A percentile compares a stretch with the other conserved stretches of the same genome.
Conservation (phyloP, 2,113 vertebrate species). For the Trematomus loennbergii region DNA sequence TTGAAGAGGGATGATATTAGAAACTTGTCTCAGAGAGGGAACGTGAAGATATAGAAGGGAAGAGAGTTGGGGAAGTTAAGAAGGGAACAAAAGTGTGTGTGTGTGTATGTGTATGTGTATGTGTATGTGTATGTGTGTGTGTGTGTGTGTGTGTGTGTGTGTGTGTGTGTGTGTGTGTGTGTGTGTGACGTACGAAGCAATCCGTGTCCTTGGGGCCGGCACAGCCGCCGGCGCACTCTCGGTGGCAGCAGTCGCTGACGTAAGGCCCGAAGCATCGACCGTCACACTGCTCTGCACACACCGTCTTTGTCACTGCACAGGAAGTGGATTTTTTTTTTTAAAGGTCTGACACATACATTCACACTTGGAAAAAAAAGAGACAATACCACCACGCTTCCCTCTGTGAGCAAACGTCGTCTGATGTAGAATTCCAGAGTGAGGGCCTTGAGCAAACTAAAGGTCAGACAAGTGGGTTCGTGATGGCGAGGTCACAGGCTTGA, state of each 20-base stretch:
- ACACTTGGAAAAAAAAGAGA: conserved; percentile 30
- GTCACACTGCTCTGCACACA: conserved; percentile 97
- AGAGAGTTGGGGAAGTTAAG: not conserved
- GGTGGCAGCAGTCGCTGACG: conserved; percentile 97
- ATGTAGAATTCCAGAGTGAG: conserved; percentile 10
- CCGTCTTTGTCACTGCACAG: conserved; percentile 92
- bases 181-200: conserved; percentile 90
- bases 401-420: not conserved
- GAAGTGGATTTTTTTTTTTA: conserved; percentile 45
- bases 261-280: conserved; percentile 96
- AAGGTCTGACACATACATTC: conserved; percentile 53
- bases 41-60: not conserved
- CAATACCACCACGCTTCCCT: conserved; percentile 45
- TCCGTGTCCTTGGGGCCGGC: conserved; percentile 96
- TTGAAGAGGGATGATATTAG: not conserved
- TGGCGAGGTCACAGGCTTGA: conserved; percentile 3
- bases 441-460: conserved; percentile 38
- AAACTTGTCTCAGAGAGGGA: not conserved
- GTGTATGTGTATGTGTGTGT: too few relatives aligned
- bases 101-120: not conserved
- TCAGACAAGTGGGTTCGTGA: conserved; percentile 8
- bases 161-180: too few relatives aligned
- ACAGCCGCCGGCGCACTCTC: conserved; percentile 96
- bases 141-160: not conserved
- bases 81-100: not conserved